phyloP scores from a whole-genome alignment of 2,888 invertebrate genomes.

The Agrotis puta region DNA sequence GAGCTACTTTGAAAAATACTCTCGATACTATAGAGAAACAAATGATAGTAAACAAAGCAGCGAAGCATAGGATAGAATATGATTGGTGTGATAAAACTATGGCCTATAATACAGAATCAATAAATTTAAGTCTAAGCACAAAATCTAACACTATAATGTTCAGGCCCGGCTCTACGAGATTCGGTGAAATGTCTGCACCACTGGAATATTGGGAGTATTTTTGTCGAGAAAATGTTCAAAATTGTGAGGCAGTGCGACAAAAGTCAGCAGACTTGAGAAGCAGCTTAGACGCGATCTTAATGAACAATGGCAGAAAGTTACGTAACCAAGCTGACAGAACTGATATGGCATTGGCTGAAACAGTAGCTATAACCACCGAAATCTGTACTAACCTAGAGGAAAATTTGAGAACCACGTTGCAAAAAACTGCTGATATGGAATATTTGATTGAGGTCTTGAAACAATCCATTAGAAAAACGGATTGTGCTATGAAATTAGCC shows the following conservation, averaged over 20 bases:
- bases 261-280: conserved; percentile 94
- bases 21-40: conserved; percentile 93
- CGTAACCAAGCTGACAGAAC: conserved; percentile 96
- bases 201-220: conserved; percentile 96
- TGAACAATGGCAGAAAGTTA: conserved; percentile 95
- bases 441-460: conserved; percentile 93
- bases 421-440: conserved; percentile 95
- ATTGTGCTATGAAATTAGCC: conserved; percentile 96
- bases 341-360: conserved; percentile 94
- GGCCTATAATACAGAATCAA: conserved; percentile 94
- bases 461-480: conserved; percentile 93
- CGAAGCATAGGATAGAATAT: conserved; percentile 95
- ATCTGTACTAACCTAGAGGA: conserved; percentile 93
- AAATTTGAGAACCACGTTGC: conserved; percentile 93
- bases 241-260: conserved; percentile 94
- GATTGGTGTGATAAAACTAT: conserved; percentile 98
- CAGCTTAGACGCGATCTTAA: conserved; percentile 93
- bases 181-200: conserved; percentile 93
- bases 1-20: conserved; percentile 91
- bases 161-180: conserved; percentile 95
- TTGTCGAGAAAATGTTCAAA: conserved; percentile 94
- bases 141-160: conserved; percentile 94
- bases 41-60: conserved; percentile 94
- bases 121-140: conserved; percentile 93
- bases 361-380: conserved; percentile 95